Conservation (phyloP, 1,140 invertebrate genomes). For the Drosophila guanche region DNA sequence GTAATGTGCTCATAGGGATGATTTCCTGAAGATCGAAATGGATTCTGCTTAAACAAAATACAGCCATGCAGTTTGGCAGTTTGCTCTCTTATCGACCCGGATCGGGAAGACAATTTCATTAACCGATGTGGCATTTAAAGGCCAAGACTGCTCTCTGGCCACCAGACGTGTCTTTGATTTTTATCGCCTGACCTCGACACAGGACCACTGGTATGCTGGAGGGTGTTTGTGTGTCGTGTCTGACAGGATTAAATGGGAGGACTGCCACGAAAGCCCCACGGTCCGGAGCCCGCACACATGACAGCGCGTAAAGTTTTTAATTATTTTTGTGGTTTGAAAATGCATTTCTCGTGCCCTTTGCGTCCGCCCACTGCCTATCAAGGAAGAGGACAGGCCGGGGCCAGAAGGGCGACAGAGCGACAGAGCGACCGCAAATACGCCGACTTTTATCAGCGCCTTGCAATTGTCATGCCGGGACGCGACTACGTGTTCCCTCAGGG, state of each 20-base stretch:
- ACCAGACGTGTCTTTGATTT: constrained; percentile 64
- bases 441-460: constrained; percentile 68
- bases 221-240: constrained; percentile 16
- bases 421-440: constrained; percentile 56
- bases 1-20: too few species aligned
- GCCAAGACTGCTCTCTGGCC: constrained; percentile 32
- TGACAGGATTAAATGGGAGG: constrained; percentile 52
- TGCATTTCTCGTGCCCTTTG: constrained; percentile 50
- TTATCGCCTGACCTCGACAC: constrained; percentile 55
- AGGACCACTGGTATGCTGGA: background rate
- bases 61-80: constrained; percentile 1
- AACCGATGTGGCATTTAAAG: constrained; percentile 56
- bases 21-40: too few species aligned
- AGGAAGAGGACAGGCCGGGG: constrained; percentile 25
- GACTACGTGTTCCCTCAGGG: constrained; percentile 8
- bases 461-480: constrained; percentile 53
- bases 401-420: constrained; percentile 3
- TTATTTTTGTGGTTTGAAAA: constrained; percentile 78
- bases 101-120: constrained; percentile 68
- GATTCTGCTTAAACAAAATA: constrained; percentile 1
- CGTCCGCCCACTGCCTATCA: constrained; percentile 14
- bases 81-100: constrained; percentile 14
- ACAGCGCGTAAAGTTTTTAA: constrained; percentile 75
- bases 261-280: background rate
- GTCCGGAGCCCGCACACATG: background rate